Base-by-base conservation (phyloP, 2,888 invertebrate genomes). In the Gastrophysa polygoni region DNA sequence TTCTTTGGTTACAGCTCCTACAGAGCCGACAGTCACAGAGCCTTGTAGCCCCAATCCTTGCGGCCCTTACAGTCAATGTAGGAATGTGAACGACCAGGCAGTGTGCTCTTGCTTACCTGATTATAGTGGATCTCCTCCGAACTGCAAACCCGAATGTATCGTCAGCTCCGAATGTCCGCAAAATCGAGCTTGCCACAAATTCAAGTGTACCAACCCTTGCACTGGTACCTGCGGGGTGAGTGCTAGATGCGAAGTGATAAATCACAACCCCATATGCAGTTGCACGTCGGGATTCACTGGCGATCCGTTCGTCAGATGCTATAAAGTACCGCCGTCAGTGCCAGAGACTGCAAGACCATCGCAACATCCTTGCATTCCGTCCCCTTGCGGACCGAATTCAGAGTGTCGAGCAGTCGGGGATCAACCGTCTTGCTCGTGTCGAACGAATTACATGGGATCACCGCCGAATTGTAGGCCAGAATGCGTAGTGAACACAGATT, bases 381-480 rank as follows among this genome's bases (percentile, higher is more conserved):
- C 87, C 56, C 89, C 89, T n/a, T 89, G 83, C 82, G 89, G 86
- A 71, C 80, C 84, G 1, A 83, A 90, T 75, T 85, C 90, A 0
- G 82, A 87, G 72, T 90, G 90, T 72, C 83, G 86, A 74, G 84
- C 83, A 57, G 75, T 84, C 29, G 81, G 82, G 44, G 84, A 83
- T 50, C 82, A 85, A 65, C 88, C 90, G n/a, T 86, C 88, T 0
- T 92, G 91, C 75, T 86, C 87, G 50, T 92, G 91, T 77, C 77
- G 87, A 70, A 83, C 85, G 57, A 86, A 86, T 59, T 91, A 85
- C 76, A 83, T 88, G 62, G 93, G 93, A 59, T 83, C 86, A n/a
- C 91, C 93, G 24, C 91, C 91, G 52, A 87, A 88, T 75, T 93
- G 92, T 74, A 85, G 88, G 73, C 92, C 92, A 2, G 89, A 90